These are phyloP conservation scores for Miniopterus natalensis DNA, from an alignment of 2,113 vertebrate species.

Conservation along the genomic window DNA sequence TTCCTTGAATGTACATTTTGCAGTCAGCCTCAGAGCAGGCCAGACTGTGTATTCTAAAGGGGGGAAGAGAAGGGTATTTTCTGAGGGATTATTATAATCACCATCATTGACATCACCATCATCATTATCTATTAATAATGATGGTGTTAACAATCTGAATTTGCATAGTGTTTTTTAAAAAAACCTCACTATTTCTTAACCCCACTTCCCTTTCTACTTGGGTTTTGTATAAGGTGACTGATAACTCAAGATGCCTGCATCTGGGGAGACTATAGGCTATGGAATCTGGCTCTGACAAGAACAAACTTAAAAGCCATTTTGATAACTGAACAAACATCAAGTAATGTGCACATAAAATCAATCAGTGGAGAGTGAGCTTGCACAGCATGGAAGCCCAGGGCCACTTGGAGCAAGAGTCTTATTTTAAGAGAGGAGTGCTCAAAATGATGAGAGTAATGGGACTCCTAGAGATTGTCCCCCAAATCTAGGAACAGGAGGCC, in stretches of 20 bases:
- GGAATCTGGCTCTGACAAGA: background rate
- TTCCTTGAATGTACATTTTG: background rate
- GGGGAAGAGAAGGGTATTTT: conserved; percentile 20
- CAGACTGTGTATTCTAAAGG: background rate
- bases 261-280: background rate
- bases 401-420: background rate
- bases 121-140: conserved; percentile 21
- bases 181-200: background rate
- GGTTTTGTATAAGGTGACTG: background rate
- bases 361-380: background rate
- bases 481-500: background rate
- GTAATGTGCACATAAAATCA: background rate
- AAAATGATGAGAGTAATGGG: background rate
- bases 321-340: conserved; percentile 12
- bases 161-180: background rate
- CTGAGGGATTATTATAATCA: conserved; percentile 29
- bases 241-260: background rate
- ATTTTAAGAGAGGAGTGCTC: background rate
- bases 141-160: conserved; percentile 36
- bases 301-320: background rate
- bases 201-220: background rate
- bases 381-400: background rate
- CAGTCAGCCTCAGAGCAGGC: background rate
- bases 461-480: background rate
- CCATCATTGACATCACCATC: background rate